These are phyloP conservation scores for Semnornis frantzii DNA, from an alignment of 2,113 vertebrate species.

Conservation along the genomic window DNA sequence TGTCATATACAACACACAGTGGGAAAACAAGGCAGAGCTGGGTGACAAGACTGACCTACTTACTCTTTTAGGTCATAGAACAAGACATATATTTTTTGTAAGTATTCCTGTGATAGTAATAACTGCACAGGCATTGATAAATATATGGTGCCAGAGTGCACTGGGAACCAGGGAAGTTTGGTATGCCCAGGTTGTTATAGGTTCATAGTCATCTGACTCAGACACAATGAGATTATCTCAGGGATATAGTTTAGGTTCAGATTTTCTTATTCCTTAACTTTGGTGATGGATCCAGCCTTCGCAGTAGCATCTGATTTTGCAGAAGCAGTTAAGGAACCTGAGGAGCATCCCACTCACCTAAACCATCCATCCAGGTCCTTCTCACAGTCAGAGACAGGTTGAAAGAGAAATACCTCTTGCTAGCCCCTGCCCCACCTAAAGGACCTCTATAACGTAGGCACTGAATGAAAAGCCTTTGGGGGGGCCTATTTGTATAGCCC, in stretches of 20 bases:
- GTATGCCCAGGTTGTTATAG: neutral
- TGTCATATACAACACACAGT: neutral
- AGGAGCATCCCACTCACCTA: neutral
- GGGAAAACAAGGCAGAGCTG: neutral
- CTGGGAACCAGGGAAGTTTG: neutral
- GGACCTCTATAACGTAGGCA: fast-evolving
- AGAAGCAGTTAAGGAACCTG: neutral
- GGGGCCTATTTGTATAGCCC: neutral
- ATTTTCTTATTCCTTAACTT: neutral
- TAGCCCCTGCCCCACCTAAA: neutral
- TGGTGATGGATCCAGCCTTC: neutral
- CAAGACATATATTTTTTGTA: neutral
- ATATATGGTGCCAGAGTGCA: neutral
- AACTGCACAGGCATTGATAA: fast-evolving
- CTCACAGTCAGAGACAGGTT: neutral
- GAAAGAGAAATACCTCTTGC: neutral
- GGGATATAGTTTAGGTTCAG: neutral
- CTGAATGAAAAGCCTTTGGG: neutral
- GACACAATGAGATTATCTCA: fast-evolving
- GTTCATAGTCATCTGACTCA: neutral
- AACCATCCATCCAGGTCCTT: neutral
- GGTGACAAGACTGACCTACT: neutral
- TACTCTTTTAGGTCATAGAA: neutral
- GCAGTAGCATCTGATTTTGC: neutral
- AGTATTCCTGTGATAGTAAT: neutral